Evolutionary conservation across 2,888 invertebrate genomes (phyloP).

Genomic region (Drosophila leonis): DNA sequence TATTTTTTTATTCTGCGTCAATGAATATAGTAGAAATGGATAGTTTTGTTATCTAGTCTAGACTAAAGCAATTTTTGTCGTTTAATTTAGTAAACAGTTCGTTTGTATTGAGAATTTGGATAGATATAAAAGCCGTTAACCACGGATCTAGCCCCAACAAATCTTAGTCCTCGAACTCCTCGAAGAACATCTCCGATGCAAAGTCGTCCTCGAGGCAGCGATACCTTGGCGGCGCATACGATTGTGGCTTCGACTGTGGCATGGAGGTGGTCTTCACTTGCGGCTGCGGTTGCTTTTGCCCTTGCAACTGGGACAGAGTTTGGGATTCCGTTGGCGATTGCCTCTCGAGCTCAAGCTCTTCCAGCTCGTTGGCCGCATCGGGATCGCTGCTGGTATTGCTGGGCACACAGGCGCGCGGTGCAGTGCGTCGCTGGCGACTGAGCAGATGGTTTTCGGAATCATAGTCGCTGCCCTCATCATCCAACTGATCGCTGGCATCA

Average conservation of each 20-base stretch:
- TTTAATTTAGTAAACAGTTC: conserved; percentile 1
- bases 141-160: conserved; percentile 5
- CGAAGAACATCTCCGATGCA: conserved; percentile 47
- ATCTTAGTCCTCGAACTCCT: conserved; percentile 39
- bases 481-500: conserved; percentile 26
- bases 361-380: neutral
- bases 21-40: neutral
- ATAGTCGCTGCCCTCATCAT: conserved; percentile 36
- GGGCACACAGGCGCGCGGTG: conserved; percentile 56
- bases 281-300: neutral
- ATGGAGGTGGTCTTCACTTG: neutral
- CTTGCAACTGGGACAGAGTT: neutral
- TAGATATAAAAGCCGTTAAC: neutral
- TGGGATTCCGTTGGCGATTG: neutral
- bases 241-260: neutral
- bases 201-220: conserved; percentile 62
- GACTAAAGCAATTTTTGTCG: neutral
- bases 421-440: conserved; percentile 48
- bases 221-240: conserved; percentile 10
- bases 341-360: neutral
- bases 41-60: neutral
- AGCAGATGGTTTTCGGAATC: conserved; percentile 28
- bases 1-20: conserved; percentile 7
- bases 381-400: neutral
- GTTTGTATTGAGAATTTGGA: conserved; percentile 11